These are phyloP conservation scores for Prochilodus magdalenae DNA, from an alignment of 2,113 vertebrate genomes.

Conservation along the genomic window DNA sequence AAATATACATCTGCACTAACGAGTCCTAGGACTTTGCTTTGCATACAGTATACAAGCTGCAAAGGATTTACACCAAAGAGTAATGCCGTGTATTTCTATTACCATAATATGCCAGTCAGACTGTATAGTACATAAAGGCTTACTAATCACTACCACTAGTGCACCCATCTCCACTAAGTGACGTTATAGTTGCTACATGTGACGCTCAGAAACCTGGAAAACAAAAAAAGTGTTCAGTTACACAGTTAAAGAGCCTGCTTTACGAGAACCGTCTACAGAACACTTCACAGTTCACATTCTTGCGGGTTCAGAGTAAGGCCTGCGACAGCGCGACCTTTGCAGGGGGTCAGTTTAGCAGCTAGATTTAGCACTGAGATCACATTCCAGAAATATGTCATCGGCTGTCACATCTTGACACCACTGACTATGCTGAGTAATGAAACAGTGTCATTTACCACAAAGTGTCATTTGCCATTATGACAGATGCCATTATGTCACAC, in stretches of 20 bases:
- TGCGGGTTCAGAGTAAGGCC: slow-evolving; percentile 35
- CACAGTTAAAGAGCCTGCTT: slow-evolving; percentile 11
- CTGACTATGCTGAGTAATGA: no score
- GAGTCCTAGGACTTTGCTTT: neutral
- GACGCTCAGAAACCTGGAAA: slow-evolving; percentile 37
- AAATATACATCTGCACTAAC: slow-evolving; percentile 34
- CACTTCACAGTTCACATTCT: slow-evolving; percentile 34
- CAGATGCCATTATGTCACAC: no score
- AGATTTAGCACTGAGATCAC: no score
- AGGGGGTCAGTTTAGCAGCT: neutral
- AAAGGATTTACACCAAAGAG: slow-evolving; percentile 2
- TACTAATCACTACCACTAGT: slow-evolving; percentile 17
- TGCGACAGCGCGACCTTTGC: neutral
- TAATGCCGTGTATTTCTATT: neutral
- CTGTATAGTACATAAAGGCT: slow-evolving; percentile 6
- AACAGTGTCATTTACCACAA: no score
- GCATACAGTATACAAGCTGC: neutral
- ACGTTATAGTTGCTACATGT: slow-evolving; percentile 47
- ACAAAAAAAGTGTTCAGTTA: neutral
- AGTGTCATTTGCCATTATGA: no score
- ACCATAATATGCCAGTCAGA: neutral
- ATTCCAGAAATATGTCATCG: no score
- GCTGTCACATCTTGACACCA: no score
- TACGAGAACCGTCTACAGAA: slow-evolving; percentile 29
- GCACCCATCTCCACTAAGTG: neutral